A percentile compares a stretch with the other conserved stretches of the same genome.
Conservation (phyloP, 2,888 invertebrate genomes). For the Aleiodes alternator region DNA sequence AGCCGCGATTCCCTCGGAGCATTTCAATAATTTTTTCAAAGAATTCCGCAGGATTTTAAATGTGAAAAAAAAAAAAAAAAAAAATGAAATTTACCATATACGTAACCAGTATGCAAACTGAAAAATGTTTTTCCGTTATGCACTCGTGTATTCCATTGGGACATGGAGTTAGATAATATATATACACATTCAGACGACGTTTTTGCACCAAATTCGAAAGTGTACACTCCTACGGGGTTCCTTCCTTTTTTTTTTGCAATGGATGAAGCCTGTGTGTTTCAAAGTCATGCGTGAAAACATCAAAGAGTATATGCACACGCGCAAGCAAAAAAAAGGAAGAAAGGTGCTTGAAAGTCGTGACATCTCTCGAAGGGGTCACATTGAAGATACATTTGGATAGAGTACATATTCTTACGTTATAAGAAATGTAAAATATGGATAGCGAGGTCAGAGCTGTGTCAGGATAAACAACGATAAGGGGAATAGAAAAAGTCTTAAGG, state of each 20-base stretch:
- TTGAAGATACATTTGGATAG: slow-evolving; percentile 8
- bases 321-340: slow-evolving; percentile 21
- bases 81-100: background rate
- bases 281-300: slow-evolving; percentile 57
- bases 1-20: slow-evolving; percentile 13
- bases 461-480: slow-evolving; percentile 46
- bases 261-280: slow-evolving; percentile 25
- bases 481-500: slow-evolving; percentile 63
- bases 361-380: slow-evolving; percentile 18
- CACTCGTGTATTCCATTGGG: slow-evolving; percentile 30
- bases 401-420: slow-evolving; percentile 41
- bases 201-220: slow-evolving; percentile 21
- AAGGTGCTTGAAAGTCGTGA: slow-evolving; percentile 29
- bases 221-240: slow-evolving; percentile 1
- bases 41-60: slow-evolving; percentile 13
- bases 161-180: background rate
- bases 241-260: background rate
- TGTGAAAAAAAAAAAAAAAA: background rate
- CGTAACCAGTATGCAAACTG: slow-evolving; percentile 16
- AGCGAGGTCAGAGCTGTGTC: slow-evolving; percentile 16
- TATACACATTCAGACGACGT: slow-evolving; percentile 24
- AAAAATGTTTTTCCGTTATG: slow-evolving; percentile 24
- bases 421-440: slow-evolving; percentile 49
- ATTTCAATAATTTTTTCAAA: slow-evolving; percentile 44
- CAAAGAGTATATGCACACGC: slow-evolving; percentile 51